These are phyloP conservation scores for Emydoidea blandingii DNA, from an alignment of 2,797 vertebrate species.

Conservation along the genomic window DNA sequence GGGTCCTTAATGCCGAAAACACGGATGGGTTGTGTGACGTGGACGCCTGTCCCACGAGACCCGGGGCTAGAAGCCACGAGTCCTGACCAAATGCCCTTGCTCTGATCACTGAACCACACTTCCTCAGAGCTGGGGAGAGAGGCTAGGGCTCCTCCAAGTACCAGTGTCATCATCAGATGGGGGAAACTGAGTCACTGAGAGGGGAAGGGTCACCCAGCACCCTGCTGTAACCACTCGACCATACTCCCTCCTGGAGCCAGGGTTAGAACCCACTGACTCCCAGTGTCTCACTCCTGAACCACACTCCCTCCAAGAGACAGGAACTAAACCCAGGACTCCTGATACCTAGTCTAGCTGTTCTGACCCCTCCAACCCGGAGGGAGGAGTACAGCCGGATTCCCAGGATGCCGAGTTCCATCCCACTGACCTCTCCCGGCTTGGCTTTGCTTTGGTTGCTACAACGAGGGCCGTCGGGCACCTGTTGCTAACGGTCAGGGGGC, in stretches of 20 bases:
- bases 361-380: neutral
- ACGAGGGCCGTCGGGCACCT: neutral
- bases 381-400: neutral
- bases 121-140: neutral
- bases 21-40: neutral
- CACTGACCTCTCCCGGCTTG: neutral
- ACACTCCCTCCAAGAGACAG: neutral
- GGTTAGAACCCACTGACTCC: neutral
- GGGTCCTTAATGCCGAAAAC: neutral
- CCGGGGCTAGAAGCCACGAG: neutral
- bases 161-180: too few species aligned
- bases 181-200: too few species aligned
- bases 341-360: neutral
- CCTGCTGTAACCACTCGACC: neutral
- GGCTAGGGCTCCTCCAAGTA: neutral
- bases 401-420: neutral
- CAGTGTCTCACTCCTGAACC: neutral
- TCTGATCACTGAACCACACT: neutral
- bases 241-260: neutral
- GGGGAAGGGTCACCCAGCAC: too few species aligned
- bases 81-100: neutral
- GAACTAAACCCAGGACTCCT: neutral
- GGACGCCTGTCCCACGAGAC: neutral
- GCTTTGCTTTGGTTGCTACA: neutral
- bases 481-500: neutral